Evolutionary conservation across 53 echinoderm and acorn worm species (phyloP).

Genomic region (Echinometra lucunter): DNA sequence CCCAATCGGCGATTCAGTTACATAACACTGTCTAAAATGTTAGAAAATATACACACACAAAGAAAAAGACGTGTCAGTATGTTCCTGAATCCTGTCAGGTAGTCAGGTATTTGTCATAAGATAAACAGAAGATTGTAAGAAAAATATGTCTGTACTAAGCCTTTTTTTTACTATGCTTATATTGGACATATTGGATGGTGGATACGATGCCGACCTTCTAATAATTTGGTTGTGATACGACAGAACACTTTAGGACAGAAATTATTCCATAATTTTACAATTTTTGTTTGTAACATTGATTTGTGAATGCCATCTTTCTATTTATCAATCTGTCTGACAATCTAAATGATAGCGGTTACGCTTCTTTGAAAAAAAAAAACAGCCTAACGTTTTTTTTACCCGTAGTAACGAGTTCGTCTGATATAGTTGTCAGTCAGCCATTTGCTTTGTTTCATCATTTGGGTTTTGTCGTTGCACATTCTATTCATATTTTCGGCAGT

Average conservation of each 20-base stretch:
- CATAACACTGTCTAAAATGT: conserved; percentile 12
- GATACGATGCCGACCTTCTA: neutral
- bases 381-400: too few relatives aligned
- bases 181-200: neutral
- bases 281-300: neutral
- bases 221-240: neutral
- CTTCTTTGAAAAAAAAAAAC: too few relatives aligned
- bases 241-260: neutral
- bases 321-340: too few relatives aligned
- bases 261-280: neutral
- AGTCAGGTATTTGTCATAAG: neutral
- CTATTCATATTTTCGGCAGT: too few relatives aligned
- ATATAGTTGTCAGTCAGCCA: neutral
- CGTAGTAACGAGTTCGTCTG: too few relatives aligned
- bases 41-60: neutral
- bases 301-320: neutral
- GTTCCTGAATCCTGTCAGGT: neutral
- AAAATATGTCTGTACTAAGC: too few relatives aligned
- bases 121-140: too few relatives aligned
- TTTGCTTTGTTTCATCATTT: neutral
- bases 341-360: too few relatives aligned
- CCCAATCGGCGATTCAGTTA: neutral
- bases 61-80: neutral
- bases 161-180: neutral
- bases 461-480: neutral